Evolutionary conservation across 2,888 invertebrate genomes (phyloP), one percentile per base, ranked within the genome.

Genomic region (Amaurobius ferox): DNA sequence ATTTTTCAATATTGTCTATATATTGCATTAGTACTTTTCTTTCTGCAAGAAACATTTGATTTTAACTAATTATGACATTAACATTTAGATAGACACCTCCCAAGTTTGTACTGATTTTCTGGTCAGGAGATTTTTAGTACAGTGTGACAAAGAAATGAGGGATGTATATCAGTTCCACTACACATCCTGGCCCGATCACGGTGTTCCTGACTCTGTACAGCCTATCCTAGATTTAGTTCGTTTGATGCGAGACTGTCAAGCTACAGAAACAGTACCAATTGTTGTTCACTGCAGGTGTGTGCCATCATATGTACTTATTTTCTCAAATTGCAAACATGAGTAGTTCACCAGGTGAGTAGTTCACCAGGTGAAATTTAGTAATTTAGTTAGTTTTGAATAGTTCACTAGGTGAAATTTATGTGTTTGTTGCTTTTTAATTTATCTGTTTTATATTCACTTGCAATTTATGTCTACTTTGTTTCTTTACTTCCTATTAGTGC

Each of bases 111-210:
- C 92, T 3, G 93, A 93, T 88, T 93, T 93, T 89, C 90, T 92
- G 79, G 92, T 92, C 55, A 90, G 93, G 30, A 92, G 91, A 2
- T 90, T 93, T 90, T 89, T 90, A 66, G 92, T 92, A 6, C 91
- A 73, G n/a, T 89, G 89, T 13, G 91, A 91, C 88, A 62, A 64
- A 16, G 77, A 83, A 67, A 90, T 90, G 88, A 89, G 92, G 81
- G 92, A 91, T 76, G 91, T 92, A n/a, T 92, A 92, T 88, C 92
- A 92, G 89, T 93, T 93, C 88, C 93, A 93, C 89, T 93, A 93
- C 89, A 92, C 92, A 13, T 93, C 93, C 16, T 93, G 93, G 93
- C 93, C 93, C 1, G 93, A 93, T 89, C 93, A 93, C 90, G 93
- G 93, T 5, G 92, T 93, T 39, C 93, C 93, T 32, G 91, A 91